These are phyloP conservation scores for Holacanthella duospinosa DNA, from an alignment of 2,888 invertebrate genomes.

Conservation along the genomic window DNA sequence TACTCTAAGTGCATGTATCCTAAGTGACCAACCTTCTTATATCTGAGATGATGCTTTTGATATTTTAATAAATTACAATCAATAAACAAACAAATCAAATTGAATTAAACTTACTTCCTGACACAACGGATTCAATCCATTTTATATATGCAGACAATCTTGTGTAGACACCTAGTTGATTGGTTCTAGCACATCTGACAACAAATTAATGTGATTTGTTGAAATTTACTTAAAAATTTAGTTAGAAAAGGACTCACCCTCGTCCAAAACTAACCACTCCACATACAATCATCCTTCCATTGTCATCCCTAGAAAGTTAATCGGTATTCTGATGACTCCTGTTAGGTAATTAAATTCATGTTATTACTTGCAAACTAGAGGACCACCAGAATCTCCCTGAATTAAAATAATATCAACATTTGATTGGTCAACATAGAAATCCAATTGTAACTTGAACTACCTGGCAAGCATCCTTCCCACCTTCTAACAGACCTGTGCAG, in stretches of 20 bases:
- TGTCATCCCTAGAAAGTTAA: slow-evolving; percentile 44
- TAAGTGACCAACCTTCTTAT: too few species aligned
- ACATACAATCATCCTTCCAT: slow-evolving; percentile 65
- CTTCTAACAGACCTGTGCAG: slow-evolving; percentile 43
- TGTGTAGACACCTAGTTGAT: slow-evolving; percentile 73
- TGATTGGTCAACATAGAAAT: too few species aligned
- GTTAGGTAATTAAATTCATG: background rate
- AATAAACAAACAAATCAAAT: too few species aligned
- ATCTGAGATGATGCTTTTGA: too few species aligned
- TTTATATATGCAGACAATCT: slow-evolving; percentile 46
- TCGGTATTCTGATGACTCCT: slow-evolving; percentile 1
- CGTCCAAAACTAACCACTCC: slow-evolving; percentile 79
- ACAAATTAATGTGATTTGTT: too few species aligned
- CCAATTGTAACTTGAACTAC: too few species aligned
- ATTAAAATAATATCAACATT: too few species aligned
- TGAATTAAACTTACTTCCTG: too few species aligned
- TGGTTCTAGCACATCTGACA: slow-evolving; percentile 55
- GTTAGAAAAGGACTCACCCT: slow-evolving; percentile 43
- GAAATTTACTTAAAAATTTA: background rate
- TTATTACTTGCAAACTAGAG: background rate
- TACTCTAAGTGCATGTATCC: too few species aligned
- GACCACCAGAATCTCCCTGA: background rate
- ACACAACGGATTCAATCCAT: slow-evolving; percentile 29
- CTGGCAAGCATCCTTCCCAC: slow-evolving; percentile 75
- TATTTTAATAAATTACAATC: too few species aligned